Base-by-base conservation (phyloP, 2,113 vertebrate genomes). In the Myrmecophaga tridactyla region DNA sequence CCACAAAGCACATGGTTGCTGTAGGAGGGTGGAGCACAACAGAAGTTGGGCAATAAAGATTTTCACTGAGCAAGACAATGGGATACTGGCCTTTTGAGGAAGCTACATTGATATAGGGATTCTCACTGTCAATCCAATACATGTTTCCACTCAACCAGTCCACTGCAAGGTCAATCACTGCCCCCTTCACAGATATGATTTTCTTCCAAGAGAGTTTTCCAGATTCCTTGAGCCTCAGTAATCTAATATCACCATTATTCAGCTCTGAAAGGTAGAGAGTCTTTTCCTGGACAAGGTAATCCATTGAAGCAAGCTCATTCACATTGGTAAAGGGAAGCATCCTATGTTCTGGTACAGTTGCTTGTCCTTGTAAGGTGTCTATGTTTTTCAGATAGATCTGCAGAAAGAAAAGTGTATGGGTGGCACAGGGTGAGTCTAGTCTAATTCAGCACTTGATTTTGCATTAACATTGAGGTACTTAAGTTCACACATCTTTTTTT, bases 121-220 rank as follows among this genome's bases (percentile, higher is more conserved):
- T 98, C 17, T 95, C 93, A 0, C 60, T 97, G 80, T 98, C 98
- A 8, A 99, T 99, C 99, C 99, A 99, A 97, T 99, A 99, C 36
- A 99, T 92, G 96, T 99, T 99, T 2, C 98, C 98, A 0, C 99
- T 99, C 92, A 99, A 96, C 99, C 99, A 99, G 98, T 99, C 99
- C 27, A 99, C 97, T 36, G 99, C 99, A 81, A 99, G 90, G 51
- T 98, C 98, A 0, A 95, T 97, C 85, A 99, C 98, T 0, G 20
- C 72, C 63, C 99, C 99, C 58, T 98, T 92, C 56, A 99, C 98
- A 18, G 98, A 97, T 34, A 99, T 36, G 0, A 98, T 85, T 69
- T 94, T 97, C 83, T 98, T 98, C 94, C 98, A 96, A 6, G 97
- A 98, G 0, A 95, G 94, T 34, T 98, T 98, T 13, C 97, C 97